A percentile compares a stretch with the other conserved stretches of the same genome.
Conservation (phyloP, 1,140 invertebrate genomes). For the Rhyzopertha dominica region DNA sequence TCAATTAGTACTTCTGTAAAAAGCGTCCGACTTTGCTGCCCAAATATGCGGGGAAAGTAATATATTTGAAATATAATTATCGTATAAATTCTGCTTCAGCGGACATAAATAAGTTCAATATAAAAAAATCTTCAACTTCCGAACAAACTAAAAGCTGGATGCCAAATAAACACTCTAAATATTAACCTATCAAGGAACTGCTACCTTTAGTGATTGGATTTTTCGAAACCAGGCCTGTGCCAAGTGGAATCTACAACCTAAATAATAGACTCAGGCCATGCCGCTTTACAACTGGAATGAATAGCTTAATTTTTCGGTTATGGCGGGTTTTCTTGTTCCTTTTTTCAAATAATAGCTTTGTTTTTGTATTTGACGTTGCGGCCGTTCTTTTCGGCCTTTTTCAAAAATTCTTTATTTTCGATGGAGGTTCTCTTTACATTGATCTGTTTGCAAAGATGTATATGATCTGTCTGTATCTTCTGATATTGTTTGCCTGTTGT, state of each 20-base stretch:
- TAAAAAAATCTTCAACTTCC: slow-evolving; percentile 4
- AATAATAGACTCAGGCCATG: not conserved
- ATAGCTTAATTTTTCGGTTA: no score
- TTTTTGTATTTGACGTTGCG: no score
- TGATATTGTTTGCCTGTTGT: no score
- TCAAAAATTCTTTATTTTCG: no score
- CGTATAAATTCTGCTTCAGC: not conserved
- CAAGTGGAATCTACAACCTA: slow-evolving; percentile 6
- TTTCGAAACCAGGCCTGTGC: slow-evolving; percentile 4
- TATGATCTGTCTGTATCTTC: no score
- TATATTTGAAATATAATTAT: slow-evolving; percentile 3
- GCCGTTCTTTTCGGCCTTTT: no score
- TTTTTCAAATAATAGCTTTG: no score
- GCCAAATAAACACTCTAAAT: slow-evolving; percentile 1
- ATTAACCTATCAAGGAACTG: slow-evolving; percentile 3
- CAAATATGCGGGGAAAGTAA: slow-evolving; percentile 4
- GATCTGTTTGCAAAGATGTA: no score
- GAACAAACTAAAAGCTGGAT: slow-evolving; percentile 4
- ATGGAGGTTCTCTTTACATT: no score
- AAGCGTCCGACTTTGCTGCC: slow-evolving; percentile 1
- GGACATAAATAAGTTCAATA: slow-evolving; percentile 1
- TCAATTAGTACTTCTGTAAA: slow-evolving; percentile 5
- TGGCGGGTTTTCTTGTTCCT: no score
- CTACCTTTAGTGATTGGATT: slow-evolving; percentile 1
- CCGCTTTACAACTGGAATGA: slow-evolving; percentile 4